A percentile compares a stretch with the other conserved stretches of the same genome.
phyloP scores from a whole-genome alignment of 2,113 vertebrate genomes.

The Barnardius zonarius region DNA sequence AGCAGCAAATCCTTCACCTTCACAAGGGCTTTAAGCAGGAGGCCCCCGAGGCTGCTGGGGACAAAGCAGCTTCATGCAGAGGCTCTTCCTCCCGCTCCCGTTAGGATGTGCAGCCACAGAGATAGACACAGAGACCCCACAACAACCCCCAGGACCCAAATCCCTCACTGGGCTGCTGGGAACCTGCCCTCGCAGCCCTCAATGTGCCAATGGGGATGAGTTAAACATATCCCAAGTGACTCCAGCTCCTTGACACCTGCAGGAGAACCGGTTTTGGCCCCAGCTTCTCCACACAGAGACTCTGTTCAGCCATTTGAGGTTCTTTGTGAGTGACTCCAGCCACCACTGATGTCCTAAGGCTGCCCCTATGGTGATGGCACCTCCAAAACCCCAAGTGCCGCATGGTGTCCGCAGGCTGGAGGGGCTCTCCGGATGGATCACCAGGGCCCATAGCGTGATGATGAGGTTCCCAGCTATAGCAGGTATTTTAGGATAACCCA shows the following conservation, averaged over 20 bases:
- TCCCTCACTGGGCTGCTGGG: neutral
- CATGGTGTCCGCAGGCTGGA: fast-evolving
- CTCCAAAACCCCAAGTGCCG: fast-evolving
- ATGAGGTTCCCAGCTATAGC: fast-evolving
- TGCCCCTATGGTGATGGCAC: neutral
- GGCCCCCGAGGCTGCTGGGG: neutral
- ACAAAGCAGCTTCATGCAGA: neutral
- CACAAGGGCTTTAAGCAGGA: neutral
- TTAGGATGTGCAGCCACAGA: fast-evolving
- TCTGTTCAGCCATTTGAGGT: neutral
- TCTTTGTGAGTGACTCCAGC: neutral
- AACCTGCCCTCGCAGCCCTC: fast-evolving
- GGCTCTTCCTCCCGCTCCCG: fast-evolving
- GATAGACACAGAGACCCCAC: fast-evolving
- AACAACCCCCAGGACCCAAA: fast-evolving
- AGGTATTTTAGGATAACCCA: neutral
- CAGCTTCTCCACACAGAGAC: neutral
- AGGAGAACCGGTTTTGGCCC: neutral
- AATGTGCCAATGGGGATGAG: fast-evolving
- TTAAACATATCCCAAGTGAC: fast-evolving
- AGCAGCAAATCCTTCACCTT: neutral
- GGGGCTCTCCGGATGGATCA: fast-evolving
- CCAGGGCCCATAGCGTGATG: fast-evolving
- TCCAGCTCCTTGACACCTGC: neutral
- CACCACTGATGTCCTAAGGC: neutral